These are phyloP conservation scores for Cheilosia grossa DNA, from an alignment of 2,888 invertebrate genomes.

Conservation along the genomic window DNA sequence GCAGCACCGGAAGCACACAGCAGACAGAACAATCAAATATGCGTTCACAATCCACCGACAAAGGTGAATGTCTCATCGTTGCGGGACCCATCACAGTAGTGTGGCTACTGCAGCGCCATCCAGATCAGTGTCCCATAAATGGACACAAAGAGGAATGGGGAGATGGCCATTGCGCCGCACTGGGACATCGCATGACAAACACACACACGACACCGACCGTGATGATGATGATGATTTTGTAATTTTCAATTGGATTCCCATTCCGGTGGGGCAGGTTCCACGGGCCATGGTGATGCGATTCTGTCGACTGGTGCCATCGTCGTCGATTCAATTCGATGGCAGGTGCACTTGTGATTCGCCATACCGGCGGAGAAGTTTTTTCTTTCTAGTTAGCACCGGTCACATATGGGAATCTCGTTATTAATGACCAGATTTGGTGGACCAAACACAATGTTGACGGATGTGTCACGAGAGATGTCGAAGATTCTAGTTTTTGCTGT, in stretches of 20 bases:
- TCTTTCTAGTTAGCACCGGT: constrained; percentile 22
- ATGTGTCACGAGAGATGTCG: constrained; percentile 56
- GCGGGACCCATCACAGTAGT: constrained; percentile 1
- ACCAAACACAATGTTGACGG: constrained; percentile 46
- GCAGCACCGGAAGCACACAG: constrained; percentile 8
- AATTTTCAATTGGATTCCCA: constrained; percentile 70
- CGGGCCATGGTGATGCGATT: not conserved
- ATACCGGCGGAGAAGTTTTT: constrained; percentile 5
- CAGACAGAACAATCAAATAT: constrained; percentile 44
- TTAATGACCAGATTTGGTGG: constrained; percentile 48
- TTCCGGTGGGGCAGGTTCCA: constrained; percentile 54
- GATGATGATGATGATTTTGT: constrained; percentile 67
- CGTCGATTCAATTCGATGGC: constrained; percentile 31
- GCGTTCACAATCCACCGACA: constrained; percentile 44
- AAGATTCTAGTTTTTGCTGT: constrained; percentile 30
- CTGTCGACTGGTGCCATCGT: constrained; percentile 10
- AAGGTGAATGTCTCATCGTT: constrained; percentile 47
- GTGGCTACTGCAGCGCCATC: constrained; percentile 19
- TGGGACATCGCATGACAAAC: constrained; percentile 30
- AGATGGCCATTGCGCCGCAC: not conserved
- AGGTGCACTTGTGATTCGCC: constrained; percentile 47
- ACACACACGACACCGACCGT: constrained; percentile 30
- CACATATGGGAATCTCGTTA: constrained; percentile 56
- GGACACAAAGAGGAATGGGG: not conserved
- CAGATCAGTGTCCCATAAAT: constrained; percentile 3